Evolutionary conservation across 2,113 vertebrate species (phyloP).

Genomic region (Vulpes ferrilata): DNA sequence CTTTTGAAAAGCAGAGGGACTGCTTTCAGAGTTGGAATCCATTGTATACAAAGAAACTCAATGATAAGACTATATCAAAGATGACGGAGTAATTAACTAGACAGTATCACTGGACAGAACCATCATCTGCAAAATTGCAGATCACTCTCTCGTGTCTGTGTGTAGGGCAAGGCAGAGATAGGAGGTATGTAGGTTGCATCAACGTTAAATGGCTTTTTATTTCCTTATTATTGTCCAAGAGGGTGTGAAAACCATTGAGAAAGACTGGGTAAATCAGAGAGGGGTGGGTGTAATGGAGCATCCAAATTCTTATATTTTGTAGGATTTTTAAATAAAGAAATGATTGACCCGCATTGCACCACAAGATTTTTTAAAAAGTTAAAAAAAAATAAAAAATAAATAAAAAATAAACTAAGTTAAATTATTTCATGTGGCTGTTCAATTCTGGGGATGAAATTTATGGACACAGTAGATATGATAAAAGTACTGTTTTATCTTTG

Average conservation of each 20-base stretch:
- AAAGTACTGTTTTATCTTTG: neutral
- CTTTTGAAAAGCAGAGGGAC: rapidly evolving
- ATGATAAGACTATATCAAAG: neutral
- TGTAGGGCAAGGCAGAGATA: neutral
- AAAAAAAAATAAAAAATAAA: too few relatives aligned
- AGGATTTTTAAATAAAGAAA: neutral
- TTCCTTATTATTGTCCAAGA: neutral
- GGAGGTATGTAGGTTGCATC: neutral
- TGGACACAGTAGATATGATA: too few relatives aligned
- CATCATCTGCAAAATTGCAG: neutral
- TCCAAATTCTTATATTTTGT: neutral
- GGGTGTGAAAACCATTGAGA: neutral
- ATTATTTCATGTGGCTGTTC: neutral
- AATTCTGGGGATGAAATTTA: neutral
- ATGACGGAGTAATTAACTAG: neutral
- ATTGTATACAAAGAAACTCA: neutral
- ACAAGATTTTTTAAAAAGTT: neutral
- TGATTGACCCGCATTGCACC: neutral
- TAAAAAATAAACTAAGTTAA: neutral
- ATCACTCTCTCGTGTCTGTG: too few relatives aligned
- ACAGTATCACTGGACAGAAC: too few relatives aligned
- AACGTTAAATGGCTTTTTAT: neutral
- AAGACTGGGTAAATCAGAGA: neutral
- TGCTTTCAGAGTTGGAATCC: neutral
- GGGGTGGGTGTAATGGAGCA: rapidly evolving